Base-by-base conservation (phyloP, 2,888 invertebrate genomes). In the Ryuthela nishihirai region DNA sequence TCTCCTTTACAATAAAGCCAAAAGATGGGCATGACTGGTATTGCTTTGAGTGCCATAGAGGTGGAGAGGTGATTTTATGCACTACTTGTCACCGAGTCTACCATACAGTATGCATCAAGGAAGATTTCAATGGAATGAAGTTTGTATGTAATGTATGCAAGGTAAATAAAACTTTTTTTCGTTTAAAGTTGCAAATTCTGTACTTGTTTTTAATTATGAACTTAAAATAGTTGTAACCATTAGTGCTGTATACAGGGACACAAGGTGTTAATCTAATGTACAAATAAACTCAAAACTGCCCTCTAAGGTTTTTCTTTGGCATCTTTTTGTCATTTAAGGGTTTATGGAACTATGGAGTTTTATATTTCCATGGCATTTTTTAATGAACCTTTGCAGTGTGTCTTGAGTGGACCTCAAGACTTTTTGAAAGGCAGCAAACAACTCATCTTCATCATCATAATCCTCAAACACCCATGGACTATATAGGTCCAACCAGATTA, bases 41-140 rank as follows among this genome's bases (percentile, higher is more conserved):
- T 69, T 89, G 88, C 71, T 88, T 83, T 69, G 83, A 86, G 67
- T 89, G 89, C 68, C 88, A 89, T 69, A 75, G 80, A 62, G 83
- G 83, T 0, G 87, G 86, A 1, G 79, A 81, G 66, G 81, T 85
- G 26, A 78, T 80, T 40, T 75, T 78, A 59, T 89, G 87, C 70
- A 70, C 72, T 7, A 75, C 75, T 20, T 89, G 89, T 72, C 80
- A 81, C 68, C 78, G 87, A 24, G 83, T 85, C 17, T 88, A 82
- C 73, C 89, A 89, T 71, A 70, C 77, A 4, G 78, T 79, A 7
- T 89, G 88, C 70, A 76, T 81, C 47, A 69, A 73, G 56, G 72
- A 74, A 23, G 75, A 75, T 12, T 69, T 73, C 34, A 72, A 74
- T 23, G 72, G 74, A 46, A 23, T 12, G 38, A 44, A 38, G 15